A percentile compares a stretch with the other conserved stretches of the same genome.
phyloP scores from a whole-genome alignment of 2,113 vertebrate genomes.

The Macaca mulatta region DNA sequence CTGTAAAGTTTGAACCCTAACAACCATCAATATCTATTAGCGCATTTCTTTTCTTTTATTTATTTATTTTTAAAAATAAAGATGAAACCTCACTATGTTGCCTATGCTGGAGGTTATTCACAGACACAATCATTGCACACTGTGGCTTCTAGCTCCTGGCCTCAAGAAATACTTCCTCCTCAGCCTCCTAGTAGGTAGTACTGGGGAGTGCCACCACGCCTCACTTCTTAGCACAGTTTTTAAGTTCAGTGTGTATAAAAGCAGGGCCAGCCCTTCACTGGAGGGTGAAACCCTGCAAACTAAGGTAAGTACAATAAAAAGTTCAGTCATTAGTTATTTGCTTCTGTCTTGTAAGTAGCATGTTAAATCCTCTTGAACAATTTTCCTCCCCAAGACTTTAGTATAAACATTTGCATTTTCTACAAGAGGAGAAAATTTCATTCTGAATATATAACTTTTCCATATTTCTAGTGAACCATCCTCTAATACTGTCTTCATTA shows the following conservation, averaged over 20 bases:
- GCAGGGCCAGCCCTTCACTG: not conserved
- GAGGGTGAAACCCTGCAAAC: not conserved
- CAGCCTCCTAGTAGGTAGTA: not conserved
- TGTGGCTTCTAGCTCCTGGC: not conserved
- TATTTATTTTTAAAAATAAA: not conserved
- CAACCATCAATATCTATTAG: not conserved
- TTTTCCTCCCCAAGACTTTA: not conserved
- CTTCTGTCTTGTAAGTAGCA: not conserved
- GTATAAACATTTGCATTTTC: not conserved
- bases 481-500: not conserved
- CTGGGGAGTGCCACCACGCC: not conserved
- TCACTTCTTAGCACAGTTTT: not conserved
- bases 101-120: not conserved
- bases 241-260: not conserved
- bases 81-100: not conserved
- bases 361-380: not conserved
- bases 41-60: not conserved
- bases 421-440: not conserved
- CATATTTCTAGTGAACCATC: not conserved
- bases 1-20: not conserved
- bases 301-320: not conserved
- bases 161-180: not conserved
- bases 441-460: not conserved
- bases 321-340: not conserved
- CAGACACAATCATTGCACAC: not conserved